Percentiles rank a stretch among this genome's conserved stretches.
phyloP scores from a whole-genome alignment of 92 coral and sea anemone genomes.

The Phymanthus crucifer region DNA sequence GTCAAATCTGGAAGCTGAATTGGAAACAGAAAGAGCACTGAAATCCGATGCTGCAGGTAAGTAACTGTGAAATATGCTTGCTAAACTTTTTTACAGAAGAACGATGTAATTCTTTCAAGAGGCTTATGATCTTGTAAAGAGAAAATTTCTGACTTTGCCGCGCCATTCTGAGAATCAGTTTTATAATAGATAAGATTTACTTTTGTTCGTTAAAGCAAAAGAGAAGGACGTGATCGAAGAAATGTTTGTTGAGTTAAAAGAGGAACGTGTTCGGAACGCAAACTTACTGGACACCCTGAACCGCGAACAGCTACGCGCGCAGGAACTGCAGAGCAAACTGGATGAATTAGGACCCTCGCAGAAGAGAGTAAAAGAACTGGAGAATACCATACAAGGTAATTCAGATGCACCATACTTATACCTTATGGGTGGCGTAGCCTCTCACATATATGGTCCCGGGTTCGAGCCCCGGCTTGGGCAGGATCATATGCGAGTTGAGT shows the following conservation, averaged over 20 bases:
- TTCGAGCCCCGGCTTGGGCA: no score
- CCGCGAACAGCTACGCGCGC: slow-evolving; percentile 63
- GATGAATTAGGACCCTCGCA: slow-evolving; percentile 50
- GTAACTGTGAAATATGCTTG: not conserved
- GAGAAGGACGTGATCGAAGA: slow-evolving; percentile 67
- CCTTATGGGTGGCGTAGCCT: no score
- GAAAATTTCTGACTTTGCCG: no score
- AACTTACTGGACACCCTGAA: slow-evolving; percentile 52
- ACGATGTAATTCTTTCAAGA: no score
- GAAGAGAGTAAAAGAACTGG: slow-evolving; percentile 58
- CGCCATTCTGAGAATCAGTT: slow-evolving; percentile 27
- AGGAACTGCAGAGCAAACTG: slow-evolving; percentile 45
- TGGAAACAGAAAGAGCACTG: slow-evolving; percentile 70
- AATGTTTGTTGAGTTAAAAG: slow-evolving; percentile 62
- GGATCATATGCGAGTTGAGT: no score
- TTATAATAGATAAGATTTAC: not conserved
- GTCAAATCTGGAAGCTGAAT: slow-evolving; percentile 69
- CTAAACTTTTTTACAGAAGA: not conserved
- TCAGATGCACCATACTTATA: not conserved
- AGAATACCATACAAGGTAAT: slow-evolving; percentile 75
- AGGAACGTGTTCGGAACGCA: slow-evolving; percentile 52
- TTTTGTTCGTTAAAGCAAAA: slow-evolving; percentile 47
- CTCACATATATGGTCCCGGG: no score
- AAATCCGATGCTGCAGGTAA: slow-evolving; percentile 73
- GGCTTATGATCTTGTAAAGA: no score